A percentile compares a stretch with the other conserved stretches of the same genome.
Evolutionary conservation across 37 sponge, comb jelly and placozoan genomes (phyloP).

Genomic region (Axinella damicornis): DNA sequence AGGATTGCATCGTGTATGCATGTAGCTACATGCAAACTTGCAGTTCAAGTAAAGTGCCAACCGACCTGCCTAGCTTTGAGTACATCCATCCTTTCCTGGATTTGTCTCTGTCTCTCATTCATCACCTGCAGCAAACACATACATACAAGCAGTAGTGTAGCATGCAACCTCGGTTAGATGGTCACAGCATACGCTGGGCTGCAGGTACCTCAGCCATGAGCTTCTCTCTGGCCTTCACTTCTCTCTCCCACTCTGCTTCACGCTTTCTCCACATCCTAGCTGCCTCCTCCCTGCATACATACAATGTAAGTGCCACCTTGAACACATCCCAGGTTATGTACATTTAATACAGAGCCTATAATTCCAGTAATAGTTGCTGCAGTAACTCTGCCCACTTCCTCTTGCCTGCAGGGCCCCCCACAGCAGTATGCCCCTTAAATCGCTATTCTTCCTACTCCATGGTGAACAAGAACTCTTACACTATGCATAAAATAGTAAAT

Average conservation of each 20-base stretch:
- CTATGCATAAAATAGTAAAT: too few species aligned
- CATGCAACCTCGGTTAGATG: too few species aligned
- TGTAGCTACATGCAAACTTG: not conserved
- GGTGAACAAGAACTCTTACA: too few species aligned
- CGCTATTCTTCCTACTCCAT: too few species aligned
- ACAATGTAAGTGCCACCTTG: slow-evolving; percentile 36
- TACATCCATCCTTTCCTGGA: slow-evolving; percentile 57
- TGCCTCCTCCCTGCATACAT: slow-evolving; percentile 85
- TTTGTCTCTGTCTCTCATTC: slow-evolving; percentile 77
- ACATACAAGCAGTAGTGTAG: too few species aligned
- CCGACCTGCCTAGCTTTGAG: slow-evolving; percentile 68
- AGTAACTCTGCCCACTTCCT: too few species aligned
- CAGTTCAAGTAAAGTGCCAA: not conserved
- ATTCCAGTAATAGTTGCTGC: too few species aligned
- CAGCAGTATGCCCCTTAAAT: too few species aligned
- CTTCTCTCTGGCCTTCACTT: slow-evolving; percentile 81
- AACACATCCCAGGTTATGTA: not conserved
- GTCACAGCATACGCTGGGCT: too few species aligned
- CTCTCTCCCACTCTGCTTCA: slow-evolving; percentile 93
- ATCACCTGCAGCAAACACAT: slow-evolving; percentile 78
- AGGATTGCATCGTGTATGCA: not conserved
- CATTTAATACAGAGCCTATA: too few species aligned
- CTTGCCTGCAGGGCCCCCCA: too few species aligned
- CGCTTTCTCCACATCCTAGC: slow-evolving; percentile 88
- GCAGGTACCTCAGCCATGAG: slow-evolving; percentile 88